Conservation (phyloP, 1,140 invertebrate genomes). For the Stenopsyche tienmushanensis region DNA sequence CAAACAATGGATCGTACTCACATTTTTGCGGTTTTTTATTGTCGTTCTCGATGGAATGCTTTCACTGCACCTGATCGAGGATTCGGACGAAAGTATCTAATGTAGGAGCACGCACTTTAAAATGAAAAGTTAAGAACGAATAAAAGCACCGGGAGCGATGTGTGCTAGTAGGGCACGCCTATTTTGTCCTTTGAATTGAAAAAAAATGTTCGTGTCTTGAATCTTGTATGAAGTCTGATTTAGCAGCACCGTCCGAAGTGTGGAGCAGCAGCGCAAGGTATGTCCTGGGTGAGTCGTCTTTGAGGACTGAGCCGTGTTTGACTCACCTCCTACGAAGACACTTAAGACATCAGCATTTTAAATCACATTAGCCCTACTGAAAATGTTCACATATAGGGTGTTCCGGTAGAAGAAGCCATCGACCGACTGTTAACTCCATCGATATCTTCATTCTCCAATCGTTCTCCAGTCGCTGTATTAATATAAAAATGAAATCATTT, state of each 20-base stretch:
- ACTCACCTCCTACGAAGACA: background rate
- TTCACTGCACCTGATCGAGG: no score
- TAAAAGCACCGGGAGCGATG: background rate
- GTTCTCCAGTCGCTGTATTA: no score
- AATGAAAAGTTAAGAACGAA: background rate
- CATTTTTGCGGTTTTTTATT: background rate
- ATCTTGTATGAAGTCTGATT: background rate
- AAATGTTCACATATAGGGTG: no score
- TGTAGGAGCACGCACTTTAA: background rate
- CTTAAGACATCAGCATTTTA: no score
- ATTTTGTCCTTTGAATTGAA: conserved; percentile 1
- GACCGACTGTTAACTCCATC: background rate
- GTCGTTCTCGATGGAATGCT: background rate
- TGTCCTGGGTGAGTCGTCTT: conserved; percentile 13
- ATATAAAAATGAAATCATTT: no score
- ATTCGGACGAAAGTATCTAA: background rate
- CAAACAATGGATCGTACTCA: background rate
- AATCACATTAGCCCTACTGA: background rate
- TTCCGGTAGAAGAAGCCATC: no score
- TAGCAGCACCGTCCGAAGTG: no score
- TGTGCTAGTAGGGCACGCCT: conserved; percentile 11
- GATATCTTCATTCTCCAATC: no score
- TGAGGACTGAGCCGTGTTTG: conserved; percentile 7
- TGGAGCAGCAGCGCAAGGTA: no score
- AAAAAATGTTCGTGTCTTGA: conserved; percentile 6